Conservation (phyloP, 1,140 invertebrate genomes). For the Atta colombica region DNA sequence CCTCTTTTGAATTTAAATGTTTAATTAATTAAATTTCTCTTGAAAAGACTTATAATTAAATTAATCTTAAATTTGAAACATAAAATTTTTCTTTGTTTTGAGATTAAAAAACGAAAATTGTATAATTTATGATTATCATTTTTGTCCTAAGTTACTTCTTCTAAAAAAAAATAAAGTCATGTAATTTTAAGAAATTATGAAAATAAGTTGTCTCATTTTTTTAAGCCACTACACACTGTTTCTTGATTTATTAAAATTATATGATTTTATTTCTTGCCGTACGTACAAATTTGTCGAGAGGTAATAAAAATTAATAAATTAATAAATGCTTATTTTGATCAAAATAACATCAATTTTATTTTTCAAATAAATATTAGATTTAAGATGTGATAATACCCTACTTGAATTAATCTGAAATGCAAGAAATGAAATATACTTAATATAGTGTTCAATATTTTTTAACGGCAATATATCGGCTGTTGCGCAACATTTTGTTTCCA, state of each 20-base stretch:
- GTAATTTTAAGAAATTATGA: background rate
- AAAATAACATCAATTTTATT: background rate
- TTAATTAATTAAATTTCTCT: background rate
- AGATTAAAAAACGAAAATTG: background rate
- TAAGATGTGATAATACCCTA: background rate
- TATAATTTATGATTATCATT: background rate
- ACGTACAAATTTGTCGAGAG: background rate
- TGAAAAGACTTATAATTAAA: background rate
- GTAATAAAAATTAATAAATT: background rate
- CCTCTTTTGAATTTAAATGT: background rate
- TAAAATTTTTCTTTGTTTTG: background rate
- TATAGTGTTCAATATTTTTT: background rate
- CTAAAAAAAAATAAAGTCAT: background rate
- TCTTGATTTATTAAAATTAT: background rate
- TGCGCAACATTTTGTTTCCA: background rate
- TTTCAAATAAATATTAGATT: background rate
- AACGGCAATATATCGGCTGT: background rate
- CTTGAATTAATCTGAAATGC: background rate
- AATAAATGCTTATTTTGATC: background rate
- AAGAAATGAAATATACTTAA: background rate
- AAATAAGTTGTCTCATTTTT: background rate
- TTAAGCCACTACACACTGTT: background rate
- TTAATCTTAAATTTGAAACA: background rate
- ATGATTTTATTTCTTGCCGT: background rate
- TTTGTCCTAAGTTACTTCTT: background rate